Percentiles rank a stretch among this genome's conserved stretches.
Evolutionary conservation across 2,888 invertebrate genomes (phyloP).

Genomic region (Cacoxenus indagator): DNA sequence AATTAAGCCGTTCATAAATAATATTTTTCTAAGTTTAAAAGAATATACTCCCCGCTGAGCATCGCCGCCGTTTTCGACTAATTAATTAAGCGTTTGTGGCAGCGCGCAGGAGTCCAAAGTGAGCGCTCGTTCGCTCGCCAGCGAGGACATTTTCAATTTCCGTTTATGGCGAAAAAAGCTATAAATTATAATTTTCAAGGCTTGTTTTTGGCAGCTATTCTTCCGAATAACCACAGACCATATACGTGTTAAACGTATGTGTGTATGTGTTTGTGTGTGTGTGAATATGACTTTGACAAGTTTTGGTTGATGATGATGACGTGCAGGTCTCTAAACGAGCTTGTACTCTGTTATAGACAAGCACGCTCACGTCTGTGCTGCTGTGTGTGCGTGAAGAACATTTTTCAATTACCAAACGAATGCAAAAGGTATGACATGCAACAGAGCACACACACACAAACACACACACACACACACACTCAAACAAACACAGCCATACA

Average conservation of each 20-base stretch:
- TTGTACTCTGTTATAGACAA: constrained; percentile 32
- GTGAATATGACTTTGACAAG: constrained; percentile 51
- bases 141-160: constrained; percentile 47
- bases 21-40: neutral
- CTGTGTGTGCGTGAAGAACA: constrained; percentile 42
- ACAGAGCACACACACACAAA: constrained; percentile 38
- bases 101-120: neutral
- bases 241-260: constrained; percentile 9
- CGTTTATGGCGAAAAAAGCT: constrained; percentile 36
- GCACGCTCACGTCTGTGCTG: neutral
- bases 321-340: neutral
- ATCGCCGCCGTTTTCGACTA: constrained; percentile 22
- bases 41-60: neutral
- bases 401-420: constrained; percentile 63
- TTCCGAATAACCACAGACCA: constrained; percentile 36
- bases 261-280: constrained; percentile 17
- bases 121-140: neutral
- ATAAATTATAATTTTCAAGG: constrained; percentile 60
- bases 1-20: neutral
- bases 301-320: constrained; percentile 41
- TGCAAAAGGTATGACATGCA: constrained; percentile 61
- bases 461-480: neutral
- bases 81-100: constrained; percentile 47
- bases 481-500: neutral
- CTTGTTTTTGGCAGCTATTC: constrained; percentile 41